phyloP scores from a whole-genome alignment of 2,113 vertebrate genomes.

The Arvicanthis niloticus region DNA sequence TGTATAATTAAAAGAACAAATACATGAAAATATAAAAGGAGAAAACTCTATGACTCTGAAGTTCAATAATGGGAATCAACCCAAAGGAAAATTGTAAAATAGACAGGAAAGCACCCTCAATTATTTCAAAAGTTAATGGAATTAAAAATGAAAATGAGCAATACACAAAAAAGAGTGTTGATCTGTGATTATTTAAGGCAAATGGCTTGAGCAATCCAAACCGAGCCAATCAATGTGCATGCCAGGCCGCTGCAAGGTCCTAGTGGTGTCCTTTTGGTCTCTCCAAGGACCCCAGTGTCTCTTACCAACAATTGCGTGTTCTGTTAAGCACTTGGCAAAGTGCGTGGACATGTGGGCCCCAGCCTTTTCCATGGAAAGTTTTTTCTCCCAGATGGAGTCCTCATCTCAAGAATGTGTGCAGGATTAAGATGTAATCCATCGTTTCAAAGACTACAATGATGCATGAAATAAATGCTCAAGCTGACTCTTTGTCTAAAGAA shows the following conservation, averaged over 20 bases:
- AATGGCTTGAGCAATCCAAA: neutral
- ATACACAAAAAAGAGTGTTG: conserved; percentile 43
- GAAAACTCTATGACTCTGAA: neutral
- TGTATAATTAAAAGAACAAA: neutral
- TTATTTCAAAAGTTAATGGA: conserved; percentile 39
- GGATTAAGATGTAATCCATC: conserved; percentile 75
- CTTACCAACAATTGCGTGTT: conserved; percentile 46
- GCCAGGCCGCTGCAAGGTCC: neutral
- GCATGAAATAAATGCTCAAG: conserved; percentile 76
- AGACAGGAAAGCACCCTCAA: conserved; percentile 48
- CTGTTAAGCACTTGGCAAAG: conserved; percentile 55
- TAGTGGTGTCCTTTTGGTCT: conserved; percentile 13
- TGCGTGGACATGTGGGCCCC: conserved; percentile 66
- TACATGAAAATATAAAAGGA: neutral
- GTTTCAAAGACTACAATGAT: conserved; percentile 76
- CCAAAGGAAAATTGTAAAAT: conserved; percentile 52
- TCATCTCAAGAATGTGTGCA: conserved; percentile 71
- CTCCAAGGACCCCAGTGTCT: conserved; percentile 52
- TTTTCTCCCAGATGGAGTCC: conserved; percentile 64
- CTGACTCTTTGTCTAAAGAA: conserved; percentile 78
- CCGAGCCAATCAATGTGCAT: neutral
- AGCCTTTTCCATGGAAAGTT: conserved; percentile 69
- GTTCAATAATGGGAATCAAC: conserved; percentile 17
- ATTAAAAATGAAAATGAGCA: conserved; percentile 63
- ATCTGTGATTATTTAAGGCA: conserved; percentile 54